Evolutionary conservation across 2,797 vertebrate genomes (phyloP), one percentile per base, ranked within the genome.

Genomic region (Platyrinchus mystaceus): DNA sequence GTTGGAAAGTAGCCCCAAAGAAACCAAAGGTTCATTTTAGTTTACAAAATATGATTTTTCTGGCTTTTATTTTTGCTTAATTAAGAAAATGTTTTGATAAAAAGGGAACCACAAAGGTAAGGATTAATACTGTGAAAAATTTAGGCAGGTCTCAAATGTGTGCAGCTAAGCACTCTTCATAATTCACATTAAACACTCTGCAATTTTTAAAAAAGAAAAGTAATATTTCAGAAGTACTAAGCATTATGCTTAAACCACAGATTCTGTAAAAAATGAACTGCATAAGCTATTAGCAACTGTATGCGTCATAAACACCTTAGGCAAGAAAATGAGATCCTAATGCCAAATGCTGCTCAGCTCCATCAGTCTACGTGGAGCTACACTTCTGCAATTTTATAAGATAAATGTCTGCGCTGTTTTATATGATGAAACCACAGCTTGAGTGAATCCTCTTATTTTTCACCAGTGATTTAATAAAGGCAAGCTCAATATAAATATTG

Each of bases 391-490:
- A 96, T 98, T 98, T 97, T 96, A 44, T 87, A 97, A 97, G 97
- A 98, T 96, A 95, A 98, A 98, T 98, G 96, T 90, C 95, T 97
- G 63, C 94, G 90, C 97, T 96, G 90, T 96, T 98, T 97, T 97
- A 97, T 92, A 83, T 95, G 97, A 98, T 97, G 97, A 98, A 97
- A 97, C 96, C 96, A 96, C 94, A 96, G 96, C 97, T 97, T 97
- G 96, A 92, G 96, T 95, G 92, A 98, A 97, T 97, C 97, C 94
- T 93, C 83, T 89, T 98, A 95, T 97, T 97, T 98, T 97, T 97
- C 97, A 97, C 85, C 93, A 87, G 95, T 97, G 97, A 97, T 97
- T 98, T 98, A 98, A 98, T 98, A 98, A 98, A 97, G 93, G 95
- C 94, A 95, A 96, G 95, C 95, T 97, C 97, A 91, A 97, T 97